Percentiles rank a stretch among this genome's conserved stretches.
These are phyloP conservation scores for Melieria omissa DNA, from an alignment of 2,888 invertebrate genomes.

Conservation along the genomic window DNA sequence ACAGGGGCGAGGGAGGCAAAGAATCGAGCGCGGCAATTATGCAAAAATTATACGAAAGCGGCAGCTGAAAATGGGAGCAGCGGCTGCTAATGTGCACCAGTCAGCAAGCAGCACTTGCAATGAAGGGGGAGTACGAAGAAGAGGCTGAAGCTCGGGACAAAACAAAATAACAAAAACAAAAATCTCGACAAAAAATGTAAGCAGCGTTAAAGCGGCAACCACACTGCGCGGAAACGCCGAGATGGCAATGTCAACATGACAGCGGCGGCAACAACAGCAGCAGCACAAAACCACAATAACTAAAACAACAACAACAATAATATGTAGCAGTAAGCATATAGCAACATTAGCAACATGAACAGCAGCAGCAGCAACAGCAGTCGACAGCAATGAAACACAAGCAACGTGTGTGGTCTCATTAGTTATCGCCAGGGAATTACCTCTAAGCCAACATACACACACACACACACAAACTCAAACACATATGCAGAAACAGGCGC, in stretches of 20 bases:
- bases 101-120: too few species aligned
- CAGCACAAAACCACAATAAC: conserved; percentile 19
- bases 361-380: conserved; percentile 32
- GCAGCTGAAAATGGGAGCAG: not conserved
- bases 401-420: conserved; percentile 49
- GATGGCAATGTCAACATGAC: conserved; percentile 54
- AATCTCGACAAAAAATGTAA: too few species aligned
- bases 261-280: conserved; percentile 36
- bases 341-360: conserved; percentile 27
- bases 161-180: too few species aligned
- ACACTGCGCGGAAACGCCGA: conserved; percentile 64
- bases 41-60: conserved; percentile 12
- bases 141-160: too few species aligned
- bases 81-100: too few species aligned
- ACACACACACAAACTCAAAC: not conserved
- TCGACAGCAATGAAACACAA: conserved; percentile 41
- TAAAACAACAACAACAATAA: conserved; percentile 17
- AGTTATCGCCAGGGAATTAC: conserved; percentile 46
- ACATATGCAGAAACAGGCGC: not conserved
- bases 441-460: conserved; percentile 14
- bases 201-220: too few species aligned
- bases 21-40: conserved; percentile 2
- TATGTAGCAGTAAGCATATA: conserved; percentile 17
- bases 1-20: not conserved
- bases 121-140: too few species aligned